Percentiles rank a stretch among this genome's conserved stretches.
Conservation (phyloP, 2,888 invertebrate species). For the Dasypogon diadema region DNA sequence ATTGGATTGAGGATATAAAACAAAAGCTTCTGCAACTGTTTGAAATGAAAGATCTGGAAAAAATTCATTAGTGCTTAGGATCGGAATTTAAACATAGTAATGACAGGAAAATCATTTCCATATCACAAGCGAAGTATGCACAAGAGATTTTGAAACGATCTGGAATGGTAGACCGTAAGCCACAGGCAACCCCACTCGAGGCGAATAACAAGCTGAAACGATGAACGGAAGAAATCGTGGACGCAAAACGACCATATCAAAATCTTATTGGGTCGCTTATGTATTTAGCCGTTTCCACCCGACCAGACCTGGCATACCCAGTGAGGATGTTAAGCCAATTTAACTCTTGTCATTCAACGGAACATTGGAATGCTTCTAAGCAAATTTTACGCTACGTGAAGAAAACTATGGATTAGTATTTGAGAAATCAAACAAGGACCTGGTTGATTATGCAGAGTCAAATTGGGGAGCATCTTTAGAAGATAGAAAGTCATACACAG, state of each 20-base stretch:
- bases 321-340: conserved; percentile 45
- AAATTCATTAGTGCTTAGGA: no score
- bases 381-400: neutral
- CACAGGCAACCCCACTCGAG: no score
- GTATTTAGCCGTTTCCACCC: conserved; percentile 46
- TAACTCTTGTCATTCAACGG: neutral
- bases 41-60: no score
- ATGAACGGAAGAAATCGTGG: no score
- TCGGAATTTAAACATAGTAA: no score
- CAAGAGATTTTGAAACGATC: no score
- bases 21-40: no score
- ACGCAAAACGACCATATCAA: neutral
- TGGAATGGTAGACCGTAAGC: no score
- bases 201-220: no score
- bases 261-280: conserved; percentile 32
- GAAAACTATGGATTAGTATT: neutral
- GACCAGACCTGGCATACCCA: conserved; percentile 48
- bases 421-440: no score
- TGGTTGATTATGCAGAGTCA: neutral
- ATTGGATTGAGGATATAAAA: no score
- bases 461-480: neutral
- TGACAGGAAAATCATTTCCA: neutral
- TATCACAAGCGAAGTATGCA: no score
- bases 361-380: conserved; percentile 45
- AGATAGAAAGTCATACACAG: conserved; percentile 1